These are phyloP conservation scores for Ciconia nigra DNA, from an alignment of 2,797 vertebrate genomes.

Conservation along the genomic window DNA sequence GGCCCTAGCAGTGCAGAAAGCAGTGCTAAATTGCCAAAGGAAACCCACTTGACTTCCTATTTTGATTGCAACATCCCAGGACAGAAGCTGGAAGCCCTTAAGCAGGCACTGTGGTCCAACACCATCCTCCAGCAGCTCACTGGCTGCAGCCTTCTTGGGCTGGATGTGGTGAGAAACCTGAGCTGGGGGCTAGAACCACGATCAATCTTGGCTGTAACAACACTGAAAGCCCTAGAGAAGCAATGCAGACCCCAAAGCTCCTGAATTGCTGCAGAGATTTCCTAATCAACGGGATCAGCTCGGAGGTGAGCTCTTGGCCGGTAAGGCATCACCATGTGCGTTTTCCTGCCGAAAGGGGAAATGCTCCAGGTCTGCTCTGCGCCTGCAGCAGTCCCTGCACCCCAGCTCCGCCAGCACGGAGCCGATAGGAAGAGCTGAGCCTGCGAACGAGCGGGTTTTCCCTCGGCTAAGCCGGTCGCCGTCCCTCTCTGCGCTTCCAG, in stretches of 20 bases:
- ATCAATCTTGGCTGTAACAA: background rate
- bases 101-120: background rate
- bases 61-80: background rate
- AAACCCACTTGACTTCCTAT: background rate
- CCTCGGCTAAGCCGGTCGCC: rapidly evolving
- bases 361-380: background rate
- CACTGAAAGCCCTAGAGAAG: background rate
- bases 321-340: rapidly evolving
- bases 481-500: background rate
- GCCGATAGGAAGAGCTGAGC: background rate
- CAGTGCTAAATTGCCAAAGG: rapidly evolving
- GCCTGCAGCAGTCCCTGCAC: background rate
- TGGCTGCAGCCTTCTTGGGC: background rate
- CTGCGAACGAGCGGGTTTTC: background rate
- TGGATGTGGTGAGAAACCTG: background rate
- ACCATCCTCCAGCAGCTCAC: background rate
- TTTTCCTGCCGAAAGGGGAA: background rate
- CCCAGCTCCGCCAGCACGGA: rapidly evolving
- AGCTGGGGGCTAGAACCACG: background rate
- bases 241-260: background rate
- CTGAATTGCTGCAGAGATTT: background rate
- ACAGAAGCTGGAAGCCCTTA: background rate
- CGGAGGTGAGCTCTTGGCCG: background rate
- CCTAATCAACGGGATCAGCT: background rate
- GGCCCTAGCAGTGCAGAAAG: background rate